Percentiles rank a stretch among this genome's conserved stretches.
Evolutionary conservation across 1,140 invertebrate genomes (phyloP).

Genomic region (Drosophila bifasciata): DNA sequence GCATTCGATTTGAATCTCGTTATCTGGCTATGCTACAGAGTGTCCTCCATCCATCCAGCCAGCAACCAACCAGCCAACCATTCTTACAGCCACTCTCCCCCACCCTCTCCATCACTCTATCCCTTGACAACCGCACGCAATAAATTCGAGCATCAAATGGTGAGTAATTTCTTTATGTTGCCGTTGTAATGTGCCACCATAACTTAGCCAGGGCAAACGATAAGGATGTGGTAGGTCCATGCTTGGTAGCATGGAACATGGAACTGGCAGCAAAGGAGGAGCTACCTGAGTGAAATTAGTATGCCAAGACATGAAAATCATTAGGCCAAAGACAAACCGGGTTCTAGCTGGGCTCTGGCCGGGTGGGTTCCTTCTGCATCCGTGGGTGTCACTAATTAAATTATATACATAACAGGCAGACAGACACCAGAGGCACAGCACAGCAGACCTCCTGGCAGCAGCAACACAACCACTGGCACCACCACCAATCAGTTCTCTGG

Average conservation of each 20-base stretch:
- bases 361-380: constrained; percentile 24
- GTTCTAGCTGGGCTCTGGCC: constrained; percentile 13
- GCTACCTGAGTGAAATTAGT: constrained; percentile 65
- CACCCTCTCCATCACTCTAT: background rate
- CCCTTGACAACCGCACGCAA: constrained; percentile 46
- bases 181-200: constrained; percentile 63
- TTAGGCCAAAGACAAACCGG: constrained; percentile 50
- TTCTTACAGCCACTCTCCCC: no score
- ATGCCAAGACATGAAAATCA: constrained; percentile 75
- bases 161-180: constrained; percentile 68
- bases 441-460: constrained; percentile 15
- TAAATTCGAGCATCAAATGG: constrained; percentile 76
- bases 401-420: constrained; percentile 62
- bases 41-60: background rate
- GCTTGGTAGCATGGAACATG: background rate
- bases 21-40: constrained; percentile 34
- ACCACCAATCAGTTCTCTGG: background rate
- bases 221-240: constrained; percentile 1
- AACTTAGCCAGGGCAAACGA: constrained; percentile 50
- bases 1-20: constrained; percentile 76
- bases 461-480: background rate
- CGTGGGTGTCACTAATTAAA: constrained; percentile 75
- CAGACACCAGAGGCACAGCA: background rate
- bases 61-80: background rate
- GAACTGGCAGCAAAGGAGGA: constrained; percentile 3